phyloP scores from a whole-genome alignment of 2,888 invertebrate species.

The Pachycephus smyrnensis region DNA sequence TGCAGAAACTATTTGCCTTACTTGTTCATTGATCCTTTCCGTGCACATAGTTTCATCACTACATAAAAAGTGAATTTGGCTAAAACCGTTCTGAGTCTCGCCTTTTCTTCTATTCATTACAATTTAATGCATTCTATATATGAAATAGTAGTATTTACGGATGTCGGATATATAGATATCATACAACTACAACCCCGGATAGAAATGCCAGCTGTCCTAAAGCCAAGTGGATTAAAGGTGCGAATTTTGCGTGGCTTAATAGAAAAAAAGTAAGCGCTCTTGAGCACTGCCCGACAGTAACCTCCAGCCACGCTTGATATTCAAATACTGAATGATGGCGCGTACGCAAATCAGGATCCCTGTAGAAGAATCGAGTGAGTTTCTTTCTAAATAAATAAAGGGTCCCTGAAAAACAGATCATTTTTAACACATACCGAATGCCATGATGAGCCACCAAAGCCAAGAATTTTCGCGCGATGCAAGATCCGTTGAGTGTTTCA shows the following conservation, averaged over 20 bases:
- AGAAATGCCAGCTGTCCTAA: constrained; percentile 57
- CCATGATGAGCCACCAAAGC: constrained; percentile 94
- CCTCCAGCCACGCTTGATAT: constrained; percentile 91
- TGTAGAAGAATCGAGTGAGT: constrained; percentile 63
- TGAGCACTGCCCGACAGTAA: constrained; percentile 87
- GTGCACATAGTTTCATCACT: constrained; percentile 13
- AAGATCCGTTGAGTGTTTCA: constrained; percentile 89
- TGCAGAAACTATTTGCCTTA: constrained; percentile 29
- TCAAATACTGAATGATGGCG: constrained; percentile 88
- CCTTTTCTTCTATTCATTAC: constrained; percentile 30
- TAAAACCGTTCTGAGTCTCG: constrained; percentile 27
- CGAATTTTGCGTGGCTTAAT: constrained; percentile 68
- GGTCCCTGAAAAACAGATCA: neutral
- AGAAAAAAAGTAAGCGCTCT: constrained; percentile 88
- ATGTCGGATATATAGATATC: constrained; percentile 8
- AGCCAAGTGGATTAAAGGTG: constrained; percentile 34
- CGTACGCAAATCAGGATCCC: constrained; percentile 88
- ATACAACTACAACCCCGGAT: constrained; percentile 53
- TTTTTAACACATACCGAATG: constrained; percentile 76
- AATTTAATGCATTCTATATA: constrained; percentile 24
- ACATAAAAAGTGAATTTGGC: constrained; percentile 31
- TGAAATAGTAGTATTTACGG: constrained; percentile 17
- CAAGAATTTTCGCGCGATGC: constrained; percentile 90
- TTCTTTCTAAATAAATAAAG: neutral
- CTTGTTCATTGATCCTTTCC: constrained; percentile 17